Conservation (phyloP, 2,113 vertebrate genomes). For the Rhinogobius similis region DNA sequence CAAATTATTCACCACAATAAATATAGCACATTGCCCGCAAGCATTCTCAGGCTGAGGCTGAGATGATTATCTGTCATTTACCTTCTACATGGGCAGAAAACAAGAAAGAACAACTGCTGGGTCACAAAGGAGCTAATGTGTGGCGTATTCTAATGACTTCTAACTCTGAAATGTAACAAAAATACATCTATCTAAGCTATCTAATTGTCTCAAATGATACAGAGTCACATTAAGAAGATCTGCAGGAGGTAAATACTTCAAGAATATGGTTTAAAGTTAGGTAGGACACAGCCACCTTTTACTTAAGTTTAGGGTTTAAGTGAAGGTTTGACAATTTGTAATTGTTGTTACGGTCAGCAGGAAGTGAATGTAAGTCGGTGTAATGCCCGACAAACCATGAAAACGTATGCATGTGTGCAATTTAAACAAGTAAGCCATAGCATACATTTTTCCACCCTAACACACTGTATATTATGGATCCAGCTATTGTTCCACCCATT, state of each 20-base stretch:
- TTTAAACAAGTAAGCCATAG: neutral
- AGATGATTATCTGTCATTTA: conserved; percentile 5
- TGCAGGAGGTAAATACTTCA: too few species aligned
- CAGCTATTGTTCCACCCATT: neutral
- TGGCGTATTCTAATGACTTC: conserved; percentile 20
- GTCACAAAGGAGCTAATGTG: conserved; percentile 14
- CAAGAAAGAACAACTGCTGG: neutral
- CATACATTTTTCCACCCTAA: neutral
- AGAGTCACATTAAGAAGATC: neutral
- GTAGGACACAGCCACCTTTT: too few species aligned
- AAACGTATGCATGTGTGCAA: too few species aligned
- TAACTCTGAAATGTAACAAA: conserved; percentile 31
- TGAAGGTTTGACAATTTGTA: neutral
- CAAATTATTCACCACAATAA: conserved; percentile 42
- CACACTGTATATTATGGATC: neutral
- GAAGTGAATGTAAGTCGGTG: too few species aligned
- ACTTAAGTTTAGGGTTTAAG: too few species aligned
- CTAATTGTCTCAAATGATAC: neutral
- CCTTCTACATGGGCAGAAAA: conserved; percentile 9
- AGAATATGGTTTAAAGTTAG: too few species aligned
- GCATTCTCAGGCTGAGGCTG: conserved; percentile 11
- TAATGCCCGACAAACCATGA: neutral
- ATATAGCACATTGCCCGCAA: conserved; percentile 33
- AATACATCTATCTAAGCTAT: neutral
- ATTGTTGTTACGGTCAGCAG: neutral